Evolutionary conservation across 1,140 invertebrate genomes (phyloP).

Genomic region (Neuroterus valhalla): DNA sequence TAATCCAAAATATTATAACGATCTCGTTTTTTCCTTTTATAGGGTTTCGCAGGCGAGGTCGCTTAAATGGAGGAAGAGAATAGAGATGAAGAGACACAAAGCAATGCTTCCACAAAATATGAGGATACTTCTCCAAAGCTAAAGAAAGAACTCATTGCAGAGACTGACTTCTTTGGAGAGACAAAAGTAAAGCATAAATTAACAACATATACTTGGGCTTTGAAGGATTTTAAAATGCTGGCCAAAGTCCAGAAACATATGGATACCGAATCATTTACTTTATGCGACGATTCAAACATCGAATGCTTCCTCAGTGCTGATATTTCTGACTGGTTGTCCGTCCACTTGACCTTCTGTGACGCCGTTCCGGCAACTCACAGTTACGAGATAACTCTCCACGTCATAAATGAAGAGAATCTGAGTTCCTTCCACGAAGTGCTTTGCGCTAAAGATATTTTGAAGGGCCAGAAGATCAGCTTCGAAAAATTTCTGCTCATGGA

Average conservation of each 20-base stretch:
- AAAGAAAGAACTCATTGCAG: neutral
- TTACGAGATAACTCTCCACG: slow-evolving; percentile 1
- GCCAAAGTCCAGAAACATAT: neutral
- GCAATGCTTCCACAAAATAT: neutral
- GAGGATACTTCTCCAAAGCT: neutral
- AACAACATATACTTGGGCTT: slow-evolving; percentile 10
- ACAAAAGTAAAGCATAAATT: neutral
- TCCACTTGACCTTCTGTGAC: neutral
- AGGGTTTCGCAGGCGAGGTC: too few relatives aligned
- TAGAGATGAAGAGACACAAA: neutral
- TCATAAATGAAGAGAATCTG: neutral
- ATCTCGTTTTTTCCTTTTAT: too few relatives aligned
- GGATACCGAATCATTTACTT: neutral
- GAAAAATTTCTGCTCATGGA: slow-evolving; percentile 13
- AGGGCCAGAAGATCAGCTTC: neutral
- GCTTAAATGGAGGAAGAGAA: neutral
- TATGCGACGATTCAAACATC: slow-evolving; percentile 3
- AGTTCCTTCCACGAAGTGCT: neutral
- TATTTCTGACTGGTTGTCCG: slow-evolving; percentile 1
- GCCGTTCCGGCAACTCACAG: neutral
- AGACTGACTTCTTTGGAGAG: slow-evolving; percentile 5
- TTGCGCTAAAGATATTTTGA: neutral
- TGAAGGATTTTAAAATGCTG: neutral
- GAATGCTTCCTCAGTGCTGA: neutral
- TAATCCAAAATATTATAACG: too few relatives aligned